Evolutionary conservation across 2,113 vertebrate genomes (phyloP).

Genomic region (Hyperopisus bebe): DNA sequence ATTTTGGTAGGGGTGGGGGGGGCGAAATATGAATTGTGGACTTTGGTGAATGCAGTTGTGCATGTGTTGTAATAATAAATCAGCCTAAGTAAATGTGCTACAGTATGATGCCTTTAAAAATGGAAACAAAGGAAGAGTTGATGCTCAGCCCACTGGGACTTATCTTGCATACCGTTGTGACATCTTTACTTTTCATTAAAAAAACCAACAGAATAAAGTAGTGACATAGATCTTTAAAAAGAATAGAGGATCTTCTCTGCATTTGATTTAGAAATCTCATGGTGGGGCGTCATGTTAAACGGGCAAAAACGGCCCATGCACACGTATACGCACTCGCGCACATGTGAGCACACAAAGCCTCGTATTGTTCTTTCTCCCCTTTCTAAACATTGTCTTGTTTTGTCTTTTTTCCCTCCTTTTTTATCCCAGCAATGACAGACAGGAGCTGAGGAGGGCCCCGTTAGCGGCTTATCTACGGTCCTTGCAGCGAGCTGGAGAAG

Average conservation of each 20-base stretch:
- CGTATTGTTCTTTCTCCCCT: not conserved
- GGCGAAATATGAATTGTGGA: not conserved
- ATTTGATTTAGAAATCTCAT: not conserved
- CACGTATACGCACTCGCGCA: not conserved
- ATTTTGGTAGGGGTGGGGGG: not conserved
- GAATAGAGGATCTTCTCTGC: not conserved
- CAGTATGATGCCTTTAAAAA: not conserved
- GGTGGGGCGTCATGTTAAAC: not conserved
- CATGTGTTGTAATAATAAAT: not conserved
- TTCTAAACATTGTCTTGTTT: conserved; percentile 5
- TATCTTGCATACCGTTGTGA: not conserved
- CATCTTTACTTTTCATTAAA: not conserved
- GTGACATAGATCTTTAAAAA: not conserved
- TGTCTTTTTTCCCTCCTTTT: not conserved
- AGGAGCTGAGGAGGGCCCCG: not conserved
- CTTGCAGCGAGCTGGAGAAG: not conserved
- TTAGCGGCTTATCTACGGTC: not conserved
- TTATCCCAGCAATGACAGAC: not conserved
- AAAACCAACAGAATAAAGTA: not conserved
- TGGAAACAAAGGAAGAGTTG: not conserved
- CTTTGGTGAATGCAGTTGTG: not conserved
- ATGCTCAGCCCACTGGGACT: not conserved
- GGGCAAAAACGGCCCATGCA: not conserved
- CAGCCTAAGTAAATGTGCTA: not conserved
- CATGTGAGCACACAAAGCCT: not conserved